These are phyloP conservation scores for Drosophila subpulchrella DNA, from an alignment of 1,140 invertebrate genomes.

Conservation along the genomic window DNA sequence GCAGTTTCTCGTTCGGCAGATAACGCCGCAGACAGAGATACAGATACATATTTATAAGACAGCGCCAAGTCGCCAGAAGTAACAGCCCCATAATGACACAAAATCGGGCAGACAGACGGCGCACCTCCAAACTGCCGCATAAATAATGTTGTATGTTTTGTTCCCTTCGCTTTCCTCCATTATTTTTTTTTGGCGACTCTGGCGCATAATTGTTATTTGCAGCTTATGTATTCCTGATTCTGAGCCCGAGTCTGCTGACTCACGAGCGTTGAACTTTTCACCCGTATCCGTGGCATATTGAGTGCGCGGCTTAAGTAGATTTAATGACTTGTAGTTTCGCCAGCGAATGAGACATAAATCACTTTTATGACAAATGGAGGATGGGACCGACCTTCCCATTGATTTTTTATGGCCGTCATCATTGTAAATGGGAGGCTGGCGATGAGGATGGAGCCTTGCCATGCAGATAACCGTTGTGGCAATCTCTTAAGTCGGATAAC, in stretches of 20 bases:
- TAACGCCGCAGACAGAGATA: conserved; percentile 53
- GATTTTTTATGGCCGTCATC: conserved; percentile 52
- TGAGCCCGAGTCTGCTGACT: conserved; percentile 52
- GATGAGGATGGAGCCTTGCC: too few species aligned
- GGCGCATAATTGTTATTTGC: conserved; percentile 68
- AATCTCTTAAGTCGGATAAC: conserved; percentile 73
- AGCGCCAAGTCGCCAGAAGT: conserved; percentile 49
- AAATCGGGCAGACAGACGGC: conserved; percentile 41
- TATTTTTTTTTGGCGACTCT: conserved; percentile 55
- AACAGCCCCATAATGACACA: conserved; percentile 55
- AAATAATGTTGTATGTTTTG: conserved; percentile 54
- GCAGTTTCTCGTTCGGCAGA: conserved; percentile 72
- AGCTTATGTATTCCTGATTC: conserved; percentile 46
- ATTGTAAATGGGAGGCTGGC: conserved; percentile 29
- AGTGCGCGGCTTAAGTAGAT: conserved; percentile 72
- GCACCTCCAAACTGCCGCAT: conserved; percentile 61
- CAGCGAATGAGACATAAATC: conserved; percentile 60
- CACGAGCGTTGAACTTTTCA: conserved; percentile 79
- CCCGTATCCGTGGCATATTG: conserved; percentile 58
- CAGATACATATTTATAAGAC: conserved; percentile 47
- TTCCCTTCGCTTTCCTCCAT: conserved; percentile 25
- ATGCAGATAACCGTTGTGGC: conserved; percentile 54
- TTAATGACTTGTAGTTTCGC: conserved; percentile 72
- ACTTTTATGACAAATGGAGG: conserved; percentile 64
- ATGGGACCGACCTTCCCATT: conserved; percentile 9